Evolutionary conservation across 2,888 invertebrate genomes (phyloP).

Genomic region (Merodon equestris): DNA sequence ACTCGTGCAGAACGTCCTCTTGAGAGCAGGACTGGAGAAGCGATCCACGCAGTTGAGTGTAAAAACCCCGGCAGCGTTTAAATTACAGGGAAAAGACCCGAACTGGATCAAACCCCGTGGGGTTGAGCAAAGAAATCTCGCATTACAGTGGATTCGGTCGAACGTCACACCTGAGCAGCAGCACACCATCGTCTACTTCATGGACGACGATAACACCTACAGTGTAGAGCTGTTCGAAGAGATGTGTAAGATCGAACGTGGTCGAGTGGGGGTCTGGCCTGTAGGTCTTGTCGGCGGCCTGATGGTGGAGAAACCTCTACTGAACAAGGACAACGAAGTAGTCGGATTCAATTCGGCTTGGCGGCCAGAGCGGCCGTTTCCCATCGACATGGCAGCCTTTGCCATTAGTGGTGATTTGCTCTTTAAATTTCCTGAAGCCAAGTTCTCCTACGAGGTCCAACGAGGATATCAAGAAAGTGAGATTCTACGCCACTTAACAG

Average conservation of each 20-base stretch:
- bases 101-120: slow-evolving; percentile 91
- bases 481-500: slow-evolving; percentile 87
- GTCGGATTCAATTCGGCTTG: slow-evolving; percentile 86
- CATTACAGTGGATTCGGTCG: slow-evolving; percentile 85
- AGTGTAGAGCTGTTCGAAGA: slow-evolving; percentile 93
- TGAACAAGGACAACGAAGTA: slow-evolving; percentile 82
- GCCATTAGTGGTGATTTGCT: slow-evolving; percentile 90
- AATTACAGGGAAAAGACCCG: slow-evolving; percentile 83
- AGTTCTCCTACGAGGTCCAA: slow-evolving; percentile 90
- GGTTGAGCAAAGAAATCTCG: slow-evolving; percentile 93
- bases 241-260: slow-evolving; percentile 87
- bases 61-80: slow-evolving; percentile 85
- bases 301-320: slow-evolving; percentile 93
- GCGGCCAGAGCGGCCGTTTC: slow-evolving; percentile 94
- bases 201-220: slow-evolving; percentile 98
- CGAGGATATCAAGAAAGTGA: slow-evolving; percentile 94
- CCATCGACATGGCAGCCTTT: slow-evolving; percentile 99
- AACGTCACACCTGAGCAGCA: slow-evolving; percentile 78
- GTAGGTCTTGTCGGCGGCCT: slow-evolving; percentile 98
- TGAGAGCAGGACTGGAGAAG: slow-evolving; percentile 75
- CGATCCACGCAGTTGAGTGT: slow-evolving; percentile 83
- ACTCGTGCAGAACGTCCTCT: slow-evolving; percentile 86
- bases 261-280: slow-evolving; percentile 92
- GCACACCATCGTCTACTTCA: slow-evolving; percentile 89
- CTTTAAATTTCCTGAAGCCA: slow-evolving; percentile 84